Conservation (phyloP, 2,113 vertebrate genomes). For the Excalfactoria chinensis region DNA sequence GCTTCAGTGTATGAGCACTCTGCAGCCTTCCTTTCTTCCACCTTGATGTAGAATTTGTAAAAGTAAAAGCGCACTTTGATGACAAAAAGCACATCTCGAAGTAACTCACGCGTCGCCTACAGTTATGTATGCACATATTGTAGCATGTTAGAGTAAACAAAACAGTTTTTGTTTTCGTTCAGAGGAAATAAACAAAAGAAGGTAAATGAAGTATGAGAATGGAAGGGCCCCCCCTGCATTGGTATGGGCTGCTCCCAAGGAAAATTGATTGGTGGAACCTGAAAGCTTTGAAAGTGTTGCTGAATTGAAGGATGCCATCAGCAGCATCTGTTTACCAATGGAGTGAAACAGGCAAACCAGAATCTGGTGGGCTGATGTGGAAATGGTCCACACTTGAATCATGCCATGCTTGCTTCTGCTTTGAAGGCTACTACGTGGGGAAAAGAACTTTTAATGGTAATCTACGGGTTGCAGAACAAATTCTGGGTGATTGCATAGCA, state of each 20-base stretch:
- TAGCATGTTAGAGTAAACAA: conserved; percentile 53
- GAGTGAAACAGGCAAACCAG: neutral
- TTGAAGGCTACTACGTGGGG: conserved; percentile 20
- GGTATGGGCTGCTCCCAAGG: neutral
- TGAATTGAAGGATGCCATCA: neutral
- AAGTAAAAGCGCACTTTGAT: conserved; percentile 52
- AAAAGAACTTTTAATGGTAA: neutral
- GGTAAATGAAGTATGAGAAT: conserved; percentile 13
- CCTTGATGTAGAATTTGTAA: conserved; percentile 66
- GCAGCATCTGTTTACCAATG: neutral
- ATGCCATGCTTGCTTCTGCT: neutral
- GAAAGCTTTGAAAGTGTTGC: neutral
- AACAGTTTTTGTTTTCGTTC: neutral
- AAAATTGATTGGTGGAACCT: neutral
- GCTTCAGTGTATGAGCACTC: conserved; percentile 63
- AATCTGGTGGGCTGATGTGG: neutral
- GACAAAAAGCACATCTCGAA: conserved; percentile 60
- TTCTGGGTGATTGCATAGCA: neutral
- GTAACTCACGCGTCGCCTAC: conserved; percentile 49
- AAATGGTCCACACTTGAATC: neutral
- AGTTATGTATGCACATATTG: conserved; percentile 52
- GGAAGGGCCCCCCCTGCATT: neutral
- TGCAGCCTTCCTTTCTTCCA: conserved; percentile 69
- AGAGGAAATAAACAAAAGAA: neutral
- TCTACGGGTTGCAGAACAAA: neutral